phyloP scores from a whole-genome alignment of 1,140 invertebrate genomes.

The Danaus plexippus region DNA sequence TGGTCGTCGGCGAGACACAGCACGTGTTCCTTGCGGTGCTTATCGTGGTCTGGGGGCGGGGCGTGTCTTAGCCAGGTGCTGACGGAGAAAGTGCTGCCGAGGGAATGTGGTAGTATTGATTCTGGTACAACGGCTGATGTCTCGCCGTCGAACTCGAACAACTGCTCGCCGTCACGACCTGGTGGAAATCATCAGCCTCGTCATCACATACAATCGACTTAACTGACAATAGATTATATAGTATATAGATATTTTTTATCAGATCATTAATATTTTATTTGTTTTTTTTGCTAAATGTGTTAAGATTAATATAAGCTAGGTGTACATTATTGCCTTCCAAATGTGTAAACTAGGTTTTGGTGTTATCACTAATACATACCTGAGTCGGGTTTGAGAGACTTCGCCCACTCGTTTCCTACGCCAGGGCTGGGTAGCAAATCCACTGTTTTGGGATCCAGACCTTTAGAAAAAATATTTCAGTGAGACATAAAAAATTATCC shows the following conservation, averaged over 20 bases:
- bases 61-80: constrained; percentile 95
- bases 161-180: constrained; percentile 81
- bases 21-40: constrained; percentile 94
- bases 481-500: no score
- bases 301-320: no score
- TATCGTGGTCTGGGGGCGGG: constrained; percentile 78
- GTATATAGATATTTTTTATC: no score
- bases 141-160: constrained; percentile 94
- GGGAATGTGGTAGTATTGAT: constrained; percentile 79
- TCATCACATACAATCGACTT: no score
- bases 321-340: no score
- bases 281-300: no score
- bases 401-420: constrained; percentile 87
- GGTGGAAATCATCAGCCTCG: background rate
- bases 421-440: constrained; percentile 91
- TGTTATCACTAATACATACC: constrained; percentile 63
- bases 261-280: no score
- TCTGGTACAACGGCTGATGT: constrained; percentile 89
- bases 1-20: constrained; percentile 97
- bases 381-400: constrained; percentile 89
- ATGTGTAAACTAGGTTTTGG: no score
- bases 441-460: constrained; percentile 76
- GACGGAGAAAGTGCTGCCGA: constrained; percentile 88
- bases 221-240: no score
- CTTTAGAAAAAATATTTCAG: constrained; percentile 49